phyloP scores from a whole-genome alignment of 2,888 invertebrate species.

The Quadroppia sp. region DNA sequence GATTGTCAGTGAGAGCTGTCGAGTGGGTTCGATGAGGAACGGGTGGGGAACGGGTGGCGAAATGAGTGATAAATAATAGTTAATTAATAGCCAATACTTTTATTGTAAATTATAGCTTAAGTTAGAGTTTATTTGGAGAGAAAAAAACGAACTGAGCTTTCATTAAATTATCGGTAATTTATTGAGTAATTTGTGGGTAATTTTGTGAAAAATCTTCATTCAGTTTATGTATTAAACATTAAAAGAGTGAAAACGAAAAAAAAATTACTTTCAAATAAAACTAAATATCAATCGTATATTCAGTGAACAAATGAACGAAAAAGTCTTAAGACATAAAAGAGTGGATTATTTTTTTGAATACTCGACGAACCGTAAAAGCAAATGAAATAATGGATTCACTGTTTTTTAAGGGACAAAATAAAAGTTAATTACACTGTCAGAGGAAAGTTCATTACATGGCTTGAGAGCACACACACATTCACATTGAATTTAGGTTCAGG shows the following conservation, averaged over 20 bases:
- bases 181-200: neutral
- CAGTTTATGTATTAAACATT: neutral
- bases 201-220: neutral
- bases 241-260: neutral
- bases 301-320: neutral
- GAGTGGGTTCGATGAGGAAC: neutral
- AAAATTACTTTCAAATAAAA: neutral
- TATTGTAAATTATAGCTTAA: neutral
- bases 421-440: slow-evolving; percentile 35
- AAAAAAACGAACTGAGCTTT: neutral
- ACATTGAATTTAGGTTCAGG: slow-evolving; percentile 14
- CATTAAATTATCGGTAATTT: neutral
- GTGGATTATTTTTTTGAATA: neutral
- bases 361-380: neutral
- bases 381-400: slow-evolving; percentile 13
- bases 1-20: neutral
- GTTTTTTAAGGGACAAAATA: slow-evolving; percentile 24
- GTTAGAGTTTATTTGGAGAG: no score
- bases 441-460: slow-evolving; percentile 32
- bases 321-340: neutral
- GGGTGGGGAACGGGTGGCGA: no score
- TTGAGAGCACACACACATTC: slow-evolving; percentile 12
- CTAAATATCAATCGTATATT: neutral
- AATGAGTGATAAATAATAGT: slow-evolving; percentile 1
- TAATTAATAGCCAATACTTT: neutral